Percentiles rank a stretch among this genome's conserved stretches.
Evolutionary conservation across 2,888 invertebrate genomes (phyloP).

Genomic region (Zeuzera pyrina): DNA sequence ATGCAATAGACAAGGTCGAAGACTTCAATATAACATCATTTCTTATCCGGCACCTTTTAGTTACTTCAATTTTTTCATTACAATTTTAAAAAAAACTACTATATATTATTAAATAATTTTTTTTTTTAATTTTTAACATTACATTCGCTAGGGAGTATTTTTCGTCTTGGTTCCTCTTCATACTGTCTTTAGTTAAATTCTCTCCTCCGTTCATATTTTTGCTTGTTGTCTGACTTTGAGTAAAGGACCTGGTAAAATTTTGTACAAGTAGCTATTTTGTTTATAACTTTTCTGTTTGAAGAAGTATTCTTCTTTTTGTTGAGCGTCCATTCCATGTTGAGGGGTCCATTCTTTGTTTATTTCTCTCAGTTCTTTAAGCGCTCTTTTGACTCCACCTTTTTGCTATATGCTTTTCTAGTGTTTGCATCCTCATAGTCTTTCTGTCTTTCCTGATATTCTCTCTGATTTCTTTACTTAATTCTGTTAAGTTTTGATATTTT

Average conservation of each 20-base stretch:
- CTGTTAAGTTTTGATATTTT: too few species aligned
- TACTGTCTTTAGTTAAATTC: background rate
- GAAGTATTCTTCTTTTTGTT: background rate
- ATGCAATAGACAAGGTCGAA: too few species aligned
- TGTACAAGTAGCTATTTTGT: slow-evolving; percentile 2
- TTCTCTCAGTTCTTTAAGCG: background rate
- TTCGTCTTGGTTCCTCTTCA: background rate
- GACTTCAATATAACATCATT: too few species aligned
- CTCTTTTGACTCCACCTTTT: background rate
- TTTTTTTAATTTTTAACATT: too few species aligned
- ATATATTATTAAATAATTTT: too few species aligned
- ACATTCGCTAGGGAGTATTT: slow-evolving; percentile 3
- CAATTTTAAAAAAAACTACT: too few species aligned
- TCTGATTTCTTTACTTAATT: too few species aligned
- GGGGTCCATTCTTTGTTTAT: background rate
- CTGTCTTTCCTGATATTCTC: too few species aligned
- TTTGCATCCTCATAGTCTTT: background rate
- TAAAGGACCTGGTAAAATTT: slow-evolving; percentile 3
- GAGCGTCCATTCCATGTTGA: too few species aligned
- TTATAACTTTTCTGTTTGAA: background rate
- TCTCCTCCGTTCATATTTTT: background rate
- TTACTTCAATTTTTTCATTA: too few species aligned
- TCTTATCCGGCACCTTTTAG: too few species aligned
- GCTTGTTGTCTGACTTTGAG: too few species aligned
- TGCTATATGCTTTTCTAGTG: background rate